Evolutionary conservation across 2,797 vertebrate species (phyloP).

Genomic region (Amblyraja radiata): DNA sequence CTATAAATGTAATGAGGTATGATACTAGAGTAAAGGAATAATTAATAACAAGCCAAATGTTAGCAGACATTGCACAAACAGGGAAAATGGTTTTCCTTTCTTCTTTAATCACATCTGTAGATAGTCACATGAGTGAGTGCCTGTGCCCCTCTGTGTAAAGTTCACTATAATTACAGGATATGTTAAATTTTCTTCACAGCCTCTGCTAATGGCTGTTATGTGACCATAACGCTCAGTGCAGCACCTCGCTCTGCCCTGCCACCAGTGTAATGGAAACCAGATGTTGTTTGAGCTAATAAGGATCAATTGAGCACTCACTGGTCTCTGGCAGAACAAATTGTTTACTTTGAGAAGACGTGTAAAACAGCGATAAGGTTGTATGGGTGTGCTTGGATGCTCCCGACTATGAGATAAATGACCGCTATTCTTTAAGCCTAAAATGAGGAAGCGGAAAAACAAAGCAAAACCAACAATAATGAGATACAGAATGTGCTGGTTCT

Average conservation of each 20-base stretch:
- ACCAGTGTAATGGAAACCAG: slow-evolving; percentile 76
- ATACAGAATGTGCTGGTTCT: slow-evolving; percentile 21
- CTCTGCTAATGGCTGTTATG: slow-evolving; percentile 61
- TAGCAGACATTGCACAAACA: slow-evolving; percentile 28
- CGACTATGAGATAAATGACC: slow-evolving; percentile 68
- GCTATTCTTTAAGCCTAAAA: slow-evolving; percentile 47
- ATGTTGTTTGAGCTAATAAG: slow-evolving; percentile 73
- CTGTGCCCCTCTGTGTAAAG: slow-evolving; percentile 55
- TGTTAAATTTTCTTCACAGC: slow-evolving; percentile 73
- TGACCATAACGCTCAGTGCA: slow-evolving; percentile 58
- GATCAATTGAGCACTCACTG: slow-evolving; percentile 69
- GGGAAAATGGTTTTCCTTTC: slow-evolving; percentile 51
- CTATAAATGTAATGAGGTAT: slow-evolving; percentile 15
- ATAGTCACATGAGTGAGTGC: slow-evolving; percentile 42
- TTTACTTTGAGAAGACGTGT: slow-evolving; percentile 74
- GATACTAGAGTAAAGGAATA: slow-evolving; percentile 32
- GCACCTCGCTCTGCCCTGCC: slow-evolving; percentile 59
- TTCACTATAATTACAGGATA: slow-evolving; percentile 77
- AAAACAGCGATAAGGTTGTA: slow-evolving; percentile 58
- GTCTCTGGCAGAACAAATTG: slow-evolving; percentile 63
- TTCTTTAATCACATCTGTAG: slow-evolving; percentile 66
- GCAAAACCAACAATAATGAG: not conserved
- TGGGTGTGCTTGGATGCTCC: slow-evolving; percentile 53
- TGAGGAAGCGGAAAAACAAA: slow-evolving; percentile 19
- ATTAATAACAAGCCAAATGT: slow-evolving; percentile 34